These are phyloP conservation scores for Globia sparganii DNA, from an alignment of 2,888 invertebrate species.

Conservation along the genomic window DNA sequence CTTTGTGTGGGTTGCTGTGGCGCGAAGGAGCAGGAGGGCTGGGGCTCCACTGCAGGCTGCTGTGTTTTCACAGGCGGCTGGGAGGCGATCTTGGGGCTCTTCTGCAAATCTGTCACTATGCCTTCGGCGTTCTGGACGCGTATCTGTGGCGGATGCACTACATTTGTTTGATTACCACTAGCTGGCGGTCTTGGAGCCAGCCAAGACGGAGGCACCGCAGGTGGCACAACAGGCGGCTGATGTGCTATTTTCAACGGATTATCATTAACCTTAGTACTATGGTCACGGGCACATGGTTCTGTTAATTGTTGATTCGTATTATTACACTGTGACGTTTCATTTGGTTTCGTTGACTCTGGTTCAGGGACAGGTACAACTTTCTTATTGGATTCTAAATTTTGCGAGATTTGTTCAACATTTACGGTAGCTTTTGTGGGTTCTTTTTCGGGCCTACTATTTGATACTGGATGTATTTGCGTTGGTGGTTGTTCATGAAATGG, in stretches of 20 bases:
- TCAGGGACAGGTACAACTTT: conserved; percentile 59
- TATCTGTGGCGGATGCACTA: conserved; percentile 80
- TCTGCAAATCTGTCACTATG: conserved; percentile 70
- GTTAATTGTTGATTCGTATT: conserved; percentile 60
- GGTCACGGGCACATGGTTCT: conserved; percentile 63
- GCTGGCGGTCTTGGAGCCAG: conserved; percentile 73
- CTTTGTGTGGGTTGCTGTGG: conserved; percentile 73
- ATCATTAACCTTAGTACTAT: conserved; percentile 65
- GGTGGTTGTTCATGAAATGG: conserved; percentile 78
- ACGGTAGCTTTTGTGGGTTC: conserved; percentile 49
- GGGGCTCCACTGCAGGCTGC: conserved; percentile 75
- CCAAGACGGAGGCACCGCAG: conserved; percentile 87
- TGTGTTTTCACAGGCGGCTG: conserved; percentile 70
- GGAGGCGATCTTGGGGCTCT: conserved; percentile 72
- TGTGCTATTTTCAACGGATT: conserved; percentile 67
- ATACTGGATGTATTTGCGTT: conserved; percentile 70
- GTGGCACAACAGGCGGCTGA: conserved; percentile 79
- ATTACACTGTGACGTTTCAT: conserved; percentile 60
- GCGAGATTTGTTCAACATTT: conserved; percentile 60
- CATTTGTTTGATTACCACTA: conserved; percentile 68
- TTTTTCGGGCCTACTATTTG: conserved; percentile 67
- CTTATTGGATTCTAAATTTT: conserved; percentile 56
- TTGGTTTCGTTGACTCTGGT: conserved; percentile 55
- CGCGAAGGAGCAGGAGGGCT: conserved; percentile 85
- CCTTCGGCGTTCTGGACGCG: conserved; percentile 79